Evolutionary conservation across 2,888 invertebrate genomes (phyloP), one percentile per base, ranked within the genome.

Genomic region (Apodemia mormo): DNA sequence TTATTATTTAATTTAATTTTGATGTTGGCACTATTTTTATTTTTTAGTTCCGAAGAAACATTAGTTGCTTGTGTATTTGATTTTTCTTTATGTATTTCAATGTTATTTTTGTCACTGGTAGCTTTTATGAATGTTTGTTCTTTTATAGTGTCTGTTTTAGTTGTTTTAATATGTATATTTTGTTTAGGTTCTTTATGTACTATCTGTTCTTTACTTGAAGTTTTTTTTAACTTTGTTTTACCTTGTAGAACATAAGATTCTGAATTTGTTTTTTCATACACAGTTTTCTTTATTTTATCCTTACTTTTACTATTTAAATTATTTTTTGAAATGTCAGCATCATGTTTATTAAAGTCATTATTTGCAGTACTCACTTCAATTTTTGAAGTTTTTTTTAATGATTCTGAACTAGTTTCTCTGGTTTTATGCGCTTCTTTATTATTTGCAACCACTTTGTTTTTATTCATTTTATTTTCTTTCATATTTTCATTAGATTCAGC

Each of bases 1-100:
- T 64, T 61, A n/a, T 33, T 30, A 4, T 33, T 68, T 37, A 49
- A n/a, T 68, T 64, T 68, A 43, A 49, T 68, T 14, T n/a, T 33
- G 8, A 22, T 33, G n/a, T 45, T 37, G 5, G 7, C 45, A 49
- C 22, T 49, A 22, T 52, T 33, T 68, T 65, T 61, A 30, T 64
- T 45, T 49, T 64, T 29, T 12, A 56, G 6, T 29, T 29, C 64
- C 30, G 61, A 45, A 64, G 64, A 37, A 33, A 37, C 64, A 37
- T 6, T 6, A 61, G 14, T 1, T 58, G 29, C 22, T 58, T 58
- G 56, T 33, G 2, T n/a, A 12, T 14, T 30, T 30, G 7, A 30
- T 14, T 68, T 58, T 64, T 68, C 45, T 56, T n/a, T 43, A 29
- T 10, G 8, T 40, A 58, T 68, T 0, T 6, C 33, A 58, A 29